phyloP scores from a whole-genome alignment of 1,140 invertebrate genomes.

The Chrysomallon squamiferum region DNA sequence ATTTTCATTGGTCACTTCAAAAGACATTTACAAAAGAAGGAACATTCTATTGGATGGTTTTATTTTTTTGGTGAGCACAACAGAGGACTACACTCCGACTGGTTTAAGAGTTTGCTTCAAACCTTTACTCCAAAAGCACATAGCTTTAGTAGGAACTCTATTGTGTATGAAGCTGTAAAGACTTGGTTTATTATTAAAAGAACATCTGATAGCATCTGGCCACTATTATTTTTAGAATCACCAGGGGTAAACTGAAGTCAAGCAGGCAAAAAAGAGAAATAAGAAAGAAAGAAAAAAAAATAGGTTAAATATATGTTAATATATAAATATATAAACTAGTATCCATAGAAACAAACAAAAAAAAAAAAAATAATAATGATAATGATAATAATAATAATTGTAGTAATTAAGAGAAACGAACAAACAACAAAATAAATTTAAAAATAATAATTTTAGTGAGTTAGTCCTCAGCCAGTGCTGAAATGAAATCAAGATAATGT shows the following conservation, averaged over 20 bases:
- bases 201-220: slow-evolving; percentile 24
- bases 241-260: slow-evolving; percentile 43
- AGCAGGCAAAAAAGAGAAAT: slow-evolving; percentile 19
- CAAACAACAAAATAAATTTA: slow-evolving; percentile 1
- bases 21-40: too few species aligned
- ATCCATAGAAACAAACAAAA: neutral
- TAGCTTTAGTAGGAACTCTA: slow-evolving; percentile 96
- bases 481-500: too few species aligned
- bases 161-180: slow-evolving; percentile 93
- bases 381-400: too few species aligned
- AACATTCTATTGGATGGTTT: too few species aligned
- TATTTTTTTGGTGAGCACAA: too few species aligned
- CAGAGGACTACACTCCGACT: too few species aligned
- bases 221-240: slow-evolving; percentile 7
- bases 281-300: slow-evolving; percentile 10
- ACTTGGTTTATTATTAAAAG: slow-evolving; percentile 84
- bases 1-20: too few species aligned
- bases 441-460: neutral
- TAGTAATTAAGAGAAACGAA: too few species aligned
- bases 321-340: slow-evolving; percentile 3
- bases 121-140: slow-evolving; percentile 97
- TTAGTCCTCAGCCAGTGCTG: too few species aligned
- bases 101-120: slow-evolving; percentile 27
- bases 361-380: too few species aligned
- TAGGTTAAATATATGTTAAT: slow-evolving; percentile 12